Base-by-base conservation (phyloP, 1,140 invertebrate species). In the Lanistes nyassanus region DNA sequence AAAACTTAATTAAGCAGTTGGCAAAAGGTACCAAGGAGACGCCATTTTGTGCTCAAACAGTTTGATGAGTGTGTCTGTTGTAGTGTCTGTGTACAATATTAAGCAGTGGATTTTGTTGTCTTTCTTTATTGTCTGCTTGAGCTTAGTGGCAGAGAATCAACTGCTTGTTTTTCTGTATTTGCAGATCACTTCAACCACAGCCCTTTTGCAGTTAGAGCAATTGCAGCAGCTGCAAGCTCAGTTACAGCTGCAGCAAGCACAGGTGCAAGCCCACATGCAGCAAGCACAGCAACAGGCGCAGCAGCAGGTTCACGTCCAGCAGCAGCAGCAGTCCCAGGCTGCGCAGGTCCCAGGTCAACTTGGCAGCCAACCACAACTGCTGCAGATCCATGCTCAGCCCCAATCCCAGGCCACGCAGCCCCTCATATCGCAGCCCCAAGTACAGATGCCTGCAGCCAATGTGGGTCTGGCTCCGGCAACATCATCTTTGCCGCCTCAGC, bases 231-330 rank as follows among this genome's bases (percentile, higher is more conserved):
- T 83, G 60, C 84, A 84, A 58, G 71, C 79, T 58, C 75, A 81
- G 55, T 81, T 84, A 34, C 82, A 85, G 64, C 67, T 76, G 31
- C 82, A 84, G 37, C 85, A 84, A 68, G 85, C 87, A 56, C 75
- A 80, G 60, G 79, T 82, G 26, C 84, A 84, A 21, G 79, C 81
- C 42, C 74, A 76, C 23, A 74, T 85, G 71, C 75, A 79, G 75
- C 82, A 87, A 58, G 82, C 85, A 58, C 78, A 76, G 39, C 78
- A 83, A 31, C 77, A 94, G 84, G 82, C 85, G 53, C 78, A 76
- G 39, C 78, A 83, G 37, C 77, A 94, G 84, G 97, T 98, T 58
- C 93, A 96, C 82, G 94, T 96, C 53, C 94, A 97, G 85, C 89
- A 94, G 7, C 94, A 97, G 79, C 84, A 97, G 51, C 84, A 89